These are phyloP conservation scores for Cheilosia scutellata DNA, from an alignment of 2,888 invertebrate species.

Conservation along the genomic window DNA sequence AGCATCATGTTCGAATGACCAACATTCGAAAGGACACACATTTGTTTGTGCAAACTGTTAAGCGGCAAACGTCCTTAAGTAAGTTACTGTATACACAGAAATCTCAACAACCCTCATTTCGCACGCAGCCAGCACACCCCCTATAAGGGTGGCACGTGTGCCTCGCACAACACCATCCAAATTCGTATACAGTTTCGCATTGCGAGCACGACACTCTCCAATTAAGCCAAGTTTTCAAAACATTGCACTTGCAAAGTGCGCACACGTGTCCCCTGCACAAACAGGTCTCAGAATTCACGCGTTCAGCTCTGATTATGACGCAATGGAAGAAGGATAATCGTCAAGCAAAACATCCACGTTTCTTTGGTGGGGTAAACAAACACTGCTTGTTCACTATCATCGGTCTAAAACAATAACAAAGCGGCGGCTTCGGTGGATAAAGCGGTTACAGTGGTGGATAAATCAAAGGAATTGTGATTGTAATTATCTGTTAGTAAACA, in stretches of 20 bases:
- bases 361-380: constrained; percentile 56
- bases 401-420: constrained; percentile 73
- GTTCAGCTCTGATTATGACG: constrained; percentile 68
- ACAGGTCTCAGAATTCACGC: constrained; percentile 47
- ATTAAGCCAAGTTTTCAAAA: constrained; percentile 75
- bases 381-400: constrained; percentile 53
- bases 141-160: constrained; percentile 65
- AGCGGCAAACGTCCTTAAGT: constrained; percentile 70
- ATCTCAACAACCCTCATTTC: constrained; percentile 67
- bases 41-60: constrained; percentile 66
- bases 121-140: constrained; percentile 67
- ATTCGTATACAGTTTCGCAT: constrained; percentile 67
- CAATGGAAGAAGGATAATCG: constrained; percentile 68
- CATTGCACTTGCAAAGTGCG: constrained; percentile 74
- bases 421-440: constrained; percentile 50
- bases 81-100: constrained; percentile 54
- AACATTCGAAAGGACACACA: constrained; percentile 56
- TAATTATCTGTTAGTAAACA: constrained; percentile 76
- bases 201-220: constrained; percentile 67
- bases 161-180: constrained; percentile 28
- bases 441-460: constrained; percentile 61
- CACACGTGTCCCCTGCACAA: constrained; percentile 64
- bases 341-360: constrained; percentile 40
- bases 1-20: constrained; percentile 75
- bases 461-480: constrained; percentile 76